Conservation (phyloP, 1,140 invertebrate species). For the Phymastichus coffea region DNA sequence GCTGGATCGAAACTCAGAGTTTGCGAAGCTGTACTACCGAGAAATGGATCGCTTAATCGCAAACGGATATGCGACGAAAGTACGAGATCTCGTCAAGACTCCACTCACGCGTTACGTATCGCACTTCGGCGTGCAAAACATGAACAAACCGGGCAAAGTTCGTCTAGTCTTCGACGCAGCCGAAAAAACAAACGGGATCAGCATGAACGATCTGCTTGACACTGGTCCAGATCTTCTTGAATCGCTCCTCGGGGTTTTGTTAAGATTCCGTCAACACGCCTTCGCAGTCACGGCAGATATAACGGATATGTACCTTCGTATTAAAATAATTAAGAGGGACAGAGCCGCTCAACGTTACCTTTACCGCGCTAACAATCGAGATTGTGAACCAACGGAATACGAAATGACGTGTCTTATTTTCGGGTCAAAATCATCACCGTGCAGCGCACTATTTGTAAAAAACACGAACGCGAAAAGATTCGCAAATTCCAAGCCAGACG, state of each 20-base stretch:
- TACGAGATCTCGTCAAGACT: not conserved
- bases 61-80: conserved; percentile 27
- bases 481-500: not conserved
- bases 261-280: not conserved
- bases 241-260: too few relatives aligned
- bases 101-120: conserved; percentile 29
- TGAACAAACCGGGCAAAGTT: too few relatives aligned
- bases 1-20: conserved; percentile 14
- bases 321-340: conserved; percentile 16
- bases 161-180: too few relatives aligned
- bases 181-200: too few relatives aligned
- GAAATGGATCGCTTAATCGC: conserved; percentile 15
- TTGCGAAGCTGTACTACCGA: conserved; percentile 5
- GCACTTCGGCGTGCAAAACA: conserved; percentile 37
- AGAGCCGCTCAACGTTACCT: conserved; percentile 19
- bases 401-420: too few relatives aligned
- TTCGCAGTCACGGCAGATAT: conserved; percentile 6
- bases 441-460: too few relatives aligned
- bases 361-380: not conserved
- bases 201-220: too few relatives aligned
- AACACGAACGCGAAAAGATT: too few relatives aligned
- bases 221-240: too few relatives aligned
- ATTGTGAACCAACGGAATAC: not conserved
- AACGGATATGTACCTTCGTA: too few relatives aligned
- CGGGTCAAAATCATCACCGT: too few relatives aligned